Evolutionary conservation across 2,113 vertebrate species (phyloP), one percentile per base, ranked within the genome.

Genomic region (Coptodon rendalli): DNA sequence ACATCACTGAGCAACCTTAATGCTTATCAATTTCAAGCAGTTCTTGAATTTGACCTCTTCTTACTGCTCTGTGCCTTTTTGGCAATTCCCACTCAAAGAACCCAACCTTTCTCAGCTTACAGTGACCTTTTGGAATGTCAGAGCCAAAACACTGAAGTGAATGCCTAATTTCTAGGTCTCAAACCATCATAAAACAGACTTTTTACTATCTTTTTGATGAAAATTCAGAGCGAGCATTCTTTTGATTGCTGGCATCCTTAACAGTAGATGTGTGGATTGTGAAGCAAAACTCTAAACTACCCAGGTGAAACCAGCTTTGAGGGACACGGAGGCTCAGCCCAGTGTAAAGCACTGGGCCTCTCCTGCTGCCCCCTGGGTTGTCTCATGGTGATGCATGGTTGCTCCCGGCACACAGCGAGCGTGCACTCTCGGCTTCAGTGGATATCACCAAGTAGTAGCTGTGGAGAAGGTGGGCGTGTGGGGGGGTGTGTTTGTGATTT

Each of bases 401-500:
- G 87, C 83, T 80, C 68, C 71, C n/a, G 24, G 80, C 59, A 56
- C 71, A 82, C 40, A 80, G 85, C 14, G 0, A 59, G 71, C 71
- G 90, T 92, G 86, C 89, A 54, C 85, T 83, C 73, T 31, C 11
- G 56, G 83, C 87, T 90, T 89, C 61, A 78, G 91, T 81, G 83
- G 78, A 78, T 82, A 90, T 89, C 89, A 52, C 86, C 86, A 53
- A 93, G 89, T 89, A 89, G 92, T 90, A 90, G 86, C 89, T 52
- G 83, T 83, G 86, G 88, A 93, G 87, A 56, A 48, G 80, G 92
- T 92, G 89, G 89, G 89, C 52, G 86, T 92, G 40, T 59, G 87
- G 89, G 61, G 86, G 85, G 86, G 82, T 86, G 85, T 83, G 92
- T 86, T 85, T 93, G 89, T 88, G 86, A 95, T 94, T 80, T 89